phyloP scores from a whole-genome alignment of 2,113 vertebrate species.

The Romanogobio albipinnatus region DNA sequence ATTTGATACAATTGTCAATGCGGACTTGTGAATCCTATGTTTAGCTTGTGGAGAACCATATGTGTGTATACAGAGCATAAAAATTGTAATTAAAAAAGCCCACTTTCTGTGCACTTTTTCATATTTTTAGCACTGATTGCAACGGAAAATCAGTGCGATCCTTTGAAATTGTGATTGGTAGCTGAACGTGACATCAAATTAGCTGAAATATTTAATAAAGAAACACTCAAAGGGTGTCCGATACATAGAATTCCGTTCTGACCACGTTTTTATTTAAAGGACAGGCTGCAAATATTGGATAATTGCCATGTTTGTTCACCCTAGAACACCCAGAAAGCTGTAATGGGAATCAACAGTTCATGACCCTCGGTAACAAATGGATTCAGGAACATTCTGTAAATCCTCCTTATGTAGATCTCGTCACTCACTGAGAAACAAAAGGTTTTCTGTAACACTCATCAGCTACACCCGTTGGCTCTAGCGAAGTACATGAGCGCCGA shows the following conservation, averaged over 20 bases:
- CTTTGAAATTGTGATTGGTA: neutral
- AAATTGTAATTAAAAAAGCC: neutral
- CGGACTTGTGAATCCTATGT: neutral
- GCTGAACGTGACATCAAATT: neutral
- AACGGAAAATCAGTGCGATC: neutral
- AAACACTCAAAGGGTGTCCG: neutral
- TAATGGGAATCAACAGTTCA: constrained; percentile 21
- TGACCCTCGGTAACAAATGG: neutral
- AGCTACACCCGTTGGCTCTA: constrained; percentile 37
- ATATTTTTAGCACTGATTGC: neutral
- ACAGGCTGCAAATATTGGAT: neutral
- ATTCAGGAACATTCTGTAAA: constrained; percentile 25
- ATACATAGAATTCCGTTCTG: neutral
- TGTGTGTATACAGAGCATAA: neutral
- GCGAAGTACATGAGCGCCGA: neutral
- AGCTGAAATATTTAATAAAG: neutral
- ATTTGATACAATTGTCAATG: neutral
- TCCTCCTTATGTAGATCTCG: constrained; percentile 38
- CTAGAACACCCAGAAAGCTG: constrained; percentile 26
- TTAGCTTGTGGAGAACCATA: neutral
- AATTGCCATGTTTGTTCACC: constrained; percentile 5
- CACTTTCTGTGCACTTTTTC: neutral
- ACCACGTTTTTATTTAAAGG: neutral
- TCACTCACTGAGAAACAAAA: constrained; percentile 59
- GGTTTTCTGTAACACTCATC: constrained; percentile 57